A percentile compares a stretch with the other conserved stretches of the same genome.
phyloP scores from a whole-genome alignment of 2,888 invertebrate species.

The Heliconius erato region DNA sequence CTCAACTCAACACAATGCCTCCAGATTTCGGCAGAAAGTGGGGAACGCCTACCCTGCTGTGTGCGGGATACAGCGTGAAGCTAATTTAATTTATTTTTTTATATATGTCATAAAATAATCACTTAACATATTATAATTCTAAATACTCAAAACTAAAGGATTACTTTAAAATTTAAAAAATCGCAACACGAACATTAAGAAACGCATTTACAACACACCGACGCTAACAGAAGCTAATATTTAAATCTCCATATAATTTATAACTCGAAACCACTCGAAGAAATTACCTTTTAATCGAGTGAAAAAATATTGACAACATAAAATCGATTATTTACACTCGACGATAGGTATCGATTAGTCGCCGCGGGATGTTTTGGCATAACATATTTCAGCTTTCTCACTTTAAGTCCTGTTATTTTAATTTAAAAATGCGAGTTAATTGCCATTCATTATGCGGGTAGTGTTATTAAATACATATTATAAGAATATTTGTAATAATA shows the following conservation, averaged over 20 bases:
- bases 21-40: too few relatives aligned
- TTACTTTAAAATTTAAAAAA: not conserved
- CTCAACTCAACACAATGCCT: too few relatives aligned
- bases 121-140: not conserved
- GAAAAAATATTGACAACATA: conserved; percentile 45
- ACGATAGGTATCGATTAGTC: conserved; percentile 53
- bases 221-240: conserved; percentile 29
- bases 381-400: conserved; percentile 45
- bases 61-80: too few relatives aligned
- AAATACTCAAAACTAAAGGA: not conserved
- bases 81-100: too few relatives aligned
- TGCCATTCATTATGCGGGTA: conserved; percentile 13
- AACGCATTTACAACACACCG: not conserved
- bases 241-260: conserved; percentile 13
- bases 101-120: not conserved
- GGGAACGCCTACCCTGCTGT: too few relatives aligned
- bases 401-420: conserved; percentile 45
- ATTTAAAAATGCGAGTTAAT: conserved; percentile 36
- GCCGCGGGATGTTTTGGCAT: conserved; percentile 51
- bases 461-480: conserved; percentile 9
- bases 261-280: conserved; percentile 17
- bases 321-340: conserved; percentile 52
- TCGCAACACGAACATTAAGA: not conserved
- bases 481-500: conserved; percentile 10
- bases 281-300: conserved; percentile 40